Evolutionary conservation across 2,888 invertebrate species (phyloP).

Genomic region (Heliconius ethilla): DNA sequence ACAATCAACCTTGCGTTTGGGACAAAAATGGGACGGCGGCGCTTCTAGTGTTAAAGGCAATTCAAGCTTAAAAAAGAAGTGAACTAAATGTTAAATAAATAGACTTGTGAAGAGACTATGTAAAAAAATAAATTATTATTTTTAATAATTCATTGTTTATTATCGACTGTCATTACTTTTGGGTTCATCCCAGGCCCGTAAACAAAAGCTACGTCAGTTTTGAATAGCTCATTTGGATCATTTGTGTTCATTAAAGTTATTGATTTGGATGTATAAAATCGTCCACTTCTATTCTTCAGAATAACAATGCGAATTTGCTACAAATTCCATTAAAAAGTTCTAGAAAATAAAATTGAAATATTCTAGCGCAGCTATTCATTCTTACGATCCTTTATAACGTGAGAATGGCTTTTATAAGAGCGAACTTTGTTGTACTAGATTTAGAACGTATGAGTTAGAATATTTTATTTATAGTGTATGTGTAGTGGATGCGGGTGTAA

Average conservation of each 20-base stretch:
- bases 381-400: slow-evolving; percentile 13
- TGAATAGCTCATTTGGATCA: slow-evolving; percentile 5
- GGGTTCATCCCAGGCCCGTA: no score
- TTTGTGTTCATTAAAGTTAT: not conserved
- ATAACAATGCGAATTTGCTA: slow-evolving; percentile 9
- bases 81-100: no score
- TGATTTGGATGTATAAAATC: slow-evolving; percentile 1
- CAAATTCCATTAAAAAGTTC: slow-evolving; percentile 1
- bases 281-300: not conserved
- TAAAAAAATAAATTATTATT: no score
- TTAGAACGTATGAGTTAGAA: slow-evolving; percentile 9
- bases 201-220: not conserved
- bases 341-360: slow-evolving; percentile 9
- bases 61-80: no score
- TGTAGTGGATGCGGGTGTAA: not conserved
- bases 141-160: no score
- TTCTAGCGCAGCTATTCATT: slow-evolving; percentile 13
- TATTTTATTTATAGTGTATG: slow-evolving; percentile 8
- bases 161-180: no score
- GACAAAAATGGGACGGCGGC: no score
- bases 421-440: not conserved
- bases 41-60: no score
- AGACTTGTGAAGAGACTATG: no score
- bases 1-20: no score
- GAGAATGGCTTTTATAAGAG: slow-evolving; percentile 10